These are phyloP conservation scores for Cotesia vestalis DNA, from an alignment of 1,140 invertebrate genomes.

Conservation along the genomic window DNA sequence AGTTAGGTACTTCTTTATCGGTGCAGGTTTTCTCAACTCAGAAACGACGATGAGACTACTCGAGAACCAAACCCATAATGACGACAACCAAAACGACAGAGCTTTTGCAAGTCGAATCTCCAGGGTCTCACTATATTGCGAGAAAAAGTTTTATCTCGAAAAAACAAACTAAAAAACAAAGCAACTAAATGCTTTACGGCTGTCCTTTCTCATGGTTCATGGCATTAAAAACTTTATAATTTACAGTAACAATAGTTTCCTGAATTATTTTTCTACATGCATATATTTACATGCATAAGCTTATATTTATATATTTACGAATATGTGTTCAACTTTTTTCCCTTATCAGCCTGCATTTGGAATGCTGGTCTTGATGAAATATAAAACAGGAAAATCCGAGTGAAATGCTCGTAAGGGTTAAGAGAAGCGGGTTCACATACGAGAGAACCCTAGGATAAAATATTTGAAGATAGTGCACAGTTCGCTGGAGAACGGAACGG, in stretches of 20 bases:
- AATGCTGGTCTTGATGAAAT: not conserved
- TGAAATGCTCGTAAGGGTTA: not conserved
- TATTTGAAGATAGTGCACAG: not conserved
- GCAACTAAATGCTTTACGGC: conserved; percentile 26
- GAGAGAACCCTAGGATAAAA: no score
- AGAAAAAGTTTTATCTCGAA: conserved; percentile 19
- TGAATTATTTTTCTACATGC: not conserved
- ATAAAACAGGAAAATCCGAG: not conserved
- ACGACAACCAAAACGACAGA: conserved; percentile 3
- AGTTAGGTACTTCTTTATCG: conserved; percentile 17
- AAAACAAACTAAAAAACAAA: not conserved
- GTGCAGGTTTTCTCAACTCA: not conserved
- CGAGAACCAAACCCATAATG: conserved; percentile 23
- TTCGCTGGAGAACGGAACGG: not conserved
- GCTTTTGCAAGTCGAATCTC: conserved; percentile 33
- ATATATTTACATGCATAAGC: not conserved
- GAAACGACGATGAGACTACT: not conserved
- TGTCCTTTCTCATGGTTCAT: conserved; percentile 14
- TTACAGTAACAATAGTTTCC: conserved; percentile 18
- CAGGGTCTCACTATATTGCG: conserved; percentile 21
- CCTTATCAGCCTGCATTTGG: no score
- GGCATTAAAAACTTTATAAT: conserved; percentile 25
- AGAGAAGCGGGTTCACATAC: not conserved
- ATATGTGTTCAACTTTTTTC: not conserved
- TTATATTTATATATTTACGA: no score